Conservation (phyloP, 2,797 vertebrate species). For the Macrochelys suwanniensis region DNA sequence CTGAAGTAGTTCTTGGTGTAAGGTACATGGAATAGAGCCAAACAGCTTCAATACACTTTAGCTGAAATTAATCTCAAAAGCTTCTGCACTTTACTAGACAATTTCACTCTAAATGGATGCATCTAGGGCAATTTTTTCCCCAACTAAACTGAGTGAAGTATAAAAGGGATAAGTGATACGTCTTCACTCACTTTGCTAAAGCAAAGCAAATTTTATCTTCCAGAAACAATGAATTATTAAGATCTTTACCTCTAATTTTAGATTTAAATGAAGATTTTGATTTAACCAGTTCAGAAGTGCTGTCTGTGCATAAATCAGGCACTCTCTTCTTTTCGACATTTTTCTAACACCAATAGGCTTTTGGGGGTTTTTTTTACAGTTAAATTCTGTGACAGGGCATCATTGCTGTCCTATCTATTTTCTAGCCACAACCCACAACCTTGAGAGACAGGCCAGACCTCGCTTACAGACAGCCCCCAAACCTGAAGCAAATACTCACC, state of each 20-base stretch:
- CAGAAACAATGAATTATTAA: constrained; percentile 24
- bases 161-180: constrained; percentile 13
- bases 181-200: not conserved
- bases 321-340: not conserved
- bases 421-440: not conserved
- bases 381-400: not conserved
- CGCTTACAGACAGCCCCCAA: too few relatives aligned
- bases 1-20: constrained; percentile 13
- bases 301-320: constrained; percentile 7
- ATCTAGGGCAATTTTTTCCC: constrained; percentile 53
- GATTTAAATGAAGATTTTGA: constrained; percentile 18
- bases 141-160: constrained; percentile 39
- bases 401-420: not conserved
- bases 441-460: too few relatives aligned
- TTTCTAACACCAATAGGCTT: not conserved
- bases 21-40: constrained; percentile 8
- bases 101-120: constrained; percentile 38
- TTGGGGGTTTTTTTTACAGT: not conserved
- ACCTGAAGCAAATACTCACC: too few relatives aligned
- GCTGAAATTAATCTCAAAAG: constrained; percentile 33
- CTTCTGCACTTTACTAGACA: not conserved
- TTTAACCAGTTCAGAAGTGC: constrained; percentile 7
- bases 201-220: constrained; percentile 29
- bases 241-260: not conserved
- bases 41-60: constrained; percentile 45